Conservation (phyloP, 2,888 invertebrate genomes). For the Philopedon plagiatum region DNA sequence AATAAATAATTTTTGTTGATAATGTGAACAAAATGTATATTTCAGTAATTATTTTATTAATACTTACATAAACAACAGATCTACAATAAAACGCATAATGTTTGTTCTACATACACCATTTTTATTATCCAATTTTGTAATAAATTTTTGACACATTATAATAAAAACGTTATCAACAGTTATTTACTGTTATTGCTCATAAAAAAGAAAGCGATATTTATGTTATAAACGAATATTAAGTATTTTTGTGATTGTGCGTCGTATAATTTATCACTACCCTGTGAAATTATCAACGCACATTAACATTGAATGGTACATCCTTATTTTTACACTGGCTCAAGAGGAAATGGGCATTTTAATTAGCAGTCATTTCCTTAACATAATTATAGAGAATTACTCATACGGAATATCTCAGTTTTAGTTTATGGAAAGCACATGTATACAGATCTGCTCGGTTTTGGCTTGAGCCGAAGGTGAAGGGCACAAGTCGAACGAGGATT, state of each 20-base stretch:
- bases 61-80: no score
- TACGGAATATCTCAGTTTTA: no score
- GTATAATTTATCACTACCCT: neutral
- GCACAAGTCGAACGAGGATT: no score
- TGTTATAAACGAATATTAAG: neutral
- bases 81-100: neutral
- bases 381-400: neutral
- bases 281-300: neutral
- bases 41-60: no score
- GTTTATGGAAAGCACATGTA: no score
- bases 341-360: neutral
- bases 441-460: no score
- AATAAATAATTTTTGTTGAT: no score
- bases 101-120: slow-evolving; percentile 16
- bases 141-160: slow-evolving; percentile 13
- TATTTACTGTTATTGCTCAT: neutral
- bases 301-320: slow-evolving; percentile 2
- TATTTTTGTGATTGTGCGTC: neutral
- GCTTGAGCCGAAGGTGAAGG: no score
- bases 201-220: slow-evolving; percentile 5
- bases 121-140: slow-evolving; percentile 10
- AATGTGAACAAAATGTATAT: no score
- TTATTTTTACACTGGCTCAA: neutral
- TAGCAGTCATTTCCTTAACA: neutral
- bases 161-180: slow-evolving; percentile 12